phyloP scores from a whole-genome alignment of 1,140 invertebrate genomes.

The Pseudomyrmex gracilis region DNA sequence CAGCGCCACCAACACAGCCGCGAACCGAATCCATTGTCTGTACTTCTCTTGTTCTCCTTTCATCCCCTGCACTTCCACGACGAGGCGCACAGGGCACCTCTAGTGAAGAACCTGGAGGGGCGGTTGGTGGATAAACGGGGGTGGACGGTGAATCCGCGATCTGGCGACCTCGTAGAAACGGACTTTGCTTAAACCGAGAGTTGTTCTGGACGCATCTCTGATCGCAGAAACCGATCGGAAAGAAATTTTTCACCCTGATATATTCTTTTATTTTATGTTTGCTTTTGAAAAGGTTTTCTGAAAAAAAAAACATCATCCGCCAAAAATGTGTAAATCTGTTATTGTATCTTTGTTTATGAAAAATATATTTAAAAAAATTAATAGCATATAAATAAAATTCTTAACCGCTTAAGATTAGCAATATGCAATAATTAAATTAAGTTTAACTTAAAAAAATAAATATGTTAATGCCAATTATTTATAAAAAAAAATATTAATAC shows the following conservation, averaged over 20 bases:
- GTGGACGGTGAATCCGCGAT: conserved; percentile 69
- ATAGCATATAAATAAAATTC: too few relatives aligned
- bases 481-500: too few relatives aligned
- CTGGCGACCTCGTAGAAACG: conserved; percentile 64
- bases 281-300: background rate
- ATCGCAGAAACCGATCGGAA: background rate
- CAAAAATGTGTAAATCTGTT: background rate
- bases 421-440: too few relatives aligned
- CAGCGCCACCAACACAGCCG: conserved; percentile 79
- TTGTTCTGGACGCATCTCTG: background rate
- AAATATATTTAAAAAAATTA: too few relatives aligned
- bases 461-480: too few relatives aligned
- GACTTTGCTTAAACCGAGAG: conserved; percentile 72
- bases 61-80: conserved; percentile 80
- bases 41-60: conserved; percentile 84
- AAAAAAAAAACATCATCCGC: background rate
- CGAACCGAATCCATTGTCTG: conserved; percentile 83
- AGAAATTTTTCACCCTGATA: conserved; percentile 2
- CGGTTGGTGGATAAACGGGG: conserved; percentile 32
- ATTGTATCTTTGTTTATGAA: too few relatives aligned
- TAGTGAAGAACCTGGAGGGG: conserved; percentile 32
- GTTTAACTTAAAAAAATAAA: too few relatives aligned
- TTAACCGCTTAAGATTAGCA: too few relatives aligned
- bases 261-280: conserved; percentile 1
- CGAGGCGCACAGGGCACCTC: conserved; percentile 66